Evolutionary conservation across 37 sponge, comb jelly and placozoan species (phyloP), one percentile per base, ranked within the genome.

Genomic region (Cladorhizidae sp.): DNA sequence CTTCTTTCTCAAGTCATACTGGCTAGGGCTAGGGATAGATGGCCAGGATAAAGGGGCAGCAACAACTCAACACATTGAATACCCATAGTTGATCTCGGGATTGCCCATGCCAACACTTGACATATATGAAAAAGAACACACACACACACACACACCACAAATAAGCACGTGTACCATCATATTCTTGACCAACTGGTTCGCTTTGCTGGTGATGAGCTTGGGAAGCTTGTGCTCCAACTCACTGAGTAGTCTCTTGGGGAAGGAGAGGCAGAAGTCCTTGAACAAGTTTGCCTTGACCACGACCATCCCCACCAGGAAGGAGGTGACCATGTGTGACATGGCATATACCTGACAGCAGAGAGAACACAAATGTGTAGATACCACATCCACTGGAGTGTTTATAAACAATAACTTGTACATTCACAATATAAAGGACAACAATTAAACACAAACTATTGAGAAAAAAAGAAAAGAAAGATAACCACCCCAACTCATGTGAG

Each of bases 111-210:
- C n/a, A n/a, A n/a, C n/a, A n/a, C n/a, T n/a, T n/a, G n/a, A n/a
- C n/a, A n/a, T n/a, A n/a, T n/a, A n/a, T n/a, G n/a, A n/a, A n/a
- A n/a, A n/a, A n/a, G n/a, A n/a, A n/a, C n/a, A n/a, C n/a, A 63
- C 20, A 25, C 9, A 63, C 64, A 63, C 64, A 63, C 26, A 21
- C 64, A 21, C 20, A 26, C n/a, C n/a, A n/a, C n/a, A n/a, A n/a
- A n/a, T n/a, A n/a, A n/a, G n/a, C n/a, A n/a, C n/a, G 36, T 37
- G 54, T 42, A 89, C 90, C 85, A 80, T 90, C 55, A 85, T 85
- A 6, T 76, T 69, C 38, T 37, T 74, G 31, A 67, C 65, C 3
- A 85, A 62, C 7, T 76, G 72, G 29, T 76, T 78, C 56, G 70
- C 72, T 33, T 83, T 78, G 29, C 12, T 23, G 59, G 38, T 57